Evolutionary conservation across 2,797 vertebrate genomes (phyloP).

Genomic region (Pangasius djambal): DNA sequence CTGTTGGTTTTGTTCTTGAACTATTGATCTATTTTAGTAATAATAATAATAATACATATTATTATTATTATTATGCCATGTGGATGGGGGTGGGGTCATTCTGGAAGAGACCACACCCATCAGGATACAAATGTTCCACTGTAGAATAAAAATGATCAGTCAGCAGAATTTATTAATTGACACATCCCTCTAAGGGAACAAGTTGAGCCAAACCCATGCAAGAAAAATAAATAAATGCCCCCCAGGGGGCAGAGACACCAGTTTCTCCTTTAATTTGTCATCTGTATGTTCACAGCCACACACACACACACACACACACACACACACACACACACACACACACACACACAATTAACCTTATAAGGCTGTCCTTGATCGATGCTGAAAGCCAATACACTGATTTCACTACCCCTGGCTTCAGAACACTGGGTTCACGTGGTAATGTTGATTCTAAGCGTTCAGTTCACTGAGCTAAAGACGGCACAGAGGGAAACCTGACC

Average conservation of each 20-base stretch:
- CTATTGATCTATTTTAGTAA: neutral
- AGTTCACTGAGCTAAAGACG: constrained; percentile 5
- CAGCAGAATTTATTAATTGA: neutral
- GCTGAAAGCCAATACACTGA: constrained; percentile 25
- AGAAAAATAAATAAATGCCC: neutral
- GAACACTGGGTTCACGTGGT: neutral
- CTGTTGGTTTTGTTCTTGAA: neutral
- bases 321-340: neutral
- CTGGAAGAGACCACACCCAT: neutral
- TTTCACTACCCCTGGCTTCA: constrained; percentile 2
- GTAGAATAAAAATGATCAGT: neutral
- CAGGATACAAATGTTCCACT: neutral
- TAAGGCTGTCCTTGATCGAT: neutral
- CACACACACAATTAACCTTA: neutral
- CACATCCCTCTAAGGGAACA: too few relatives aligned
- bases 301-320: neutral
- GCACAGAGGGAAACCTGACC: neutral
- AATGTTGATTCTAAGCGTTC: neutral
- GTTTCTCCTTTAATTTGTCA: neutral
- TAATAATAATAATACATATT: neutral
- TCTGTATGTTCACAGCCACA: neutral
- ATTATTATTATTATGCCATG: neutral
- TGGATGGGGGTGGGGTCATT: neutral
- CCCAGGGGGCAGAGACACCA: too few relatives aligned
- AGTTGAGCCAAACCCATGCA: neutral